Evolutionary conservation across 2,797 vertebrate species (phyloP).

Genomic region (Todus mexicanus): DNA sequence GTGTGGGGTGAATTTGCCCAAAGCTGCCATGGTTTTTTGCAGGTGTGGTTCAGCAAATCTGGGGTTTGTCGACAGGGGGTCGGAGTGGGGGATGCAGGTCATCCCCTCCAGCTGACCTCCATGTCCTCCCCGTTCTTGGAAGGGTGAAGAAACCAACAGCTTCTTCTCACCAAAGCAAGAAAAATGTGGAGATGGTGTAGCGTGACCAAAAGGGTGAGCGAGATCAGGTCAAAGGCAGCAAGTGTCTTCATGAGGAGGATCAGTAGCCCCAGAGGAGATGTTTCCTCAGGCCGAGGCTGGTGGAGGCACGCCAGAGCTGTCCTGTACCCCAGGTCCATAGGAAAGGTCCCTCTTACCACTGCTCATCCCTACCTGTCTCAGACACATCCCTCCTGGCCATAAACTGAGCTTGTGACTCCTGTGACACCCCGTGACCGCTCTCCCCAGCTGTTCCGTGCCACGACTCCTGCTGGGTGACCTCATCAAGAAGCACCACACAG

Average conservation of each 20-base stretch:
- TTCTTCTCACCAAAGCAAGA: neutral
- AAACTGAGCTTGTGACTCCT: fast-evolving
- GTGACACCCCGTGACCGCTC: fast-evolving
- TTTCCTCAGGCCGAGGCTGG: fast-evolving
- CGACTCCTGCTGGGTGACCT: neutral
- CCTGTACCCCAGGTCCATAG: fast-evolving
- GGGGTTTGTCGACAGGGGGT: neutral
- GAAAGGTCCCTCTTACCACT: neutral
- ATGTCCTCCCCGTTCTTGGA: neutral
- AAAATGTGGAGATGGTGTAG: neutral
- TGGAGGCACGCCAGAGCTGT: neutral
- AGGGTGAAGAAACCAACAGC: neutral
- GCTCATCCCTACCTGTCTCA: neutral
- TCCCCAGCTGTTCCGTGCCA: fast-evolving
- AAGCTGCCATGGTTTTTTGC: neutral
- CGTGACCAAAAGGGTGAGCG: neutral
- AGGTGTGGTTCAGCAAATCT: neutral
- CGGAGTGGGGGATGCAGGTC: neutral
- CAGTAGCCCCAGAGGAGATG: neutral
- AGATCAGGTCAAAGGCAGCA: neutral
- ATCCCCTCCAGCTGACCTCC: neutral
- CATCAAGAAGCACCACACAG: neutral
- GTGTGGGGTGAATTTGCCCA: neutral
- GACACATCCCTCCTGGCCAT: neutral
- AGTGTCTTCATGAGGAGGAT: neutral